Percentiles rank a stretch among this genome's conserved stretches.
Evolutionary conservation across 2,888 invertebrate genomes (phyloP).

Genomic region (Helicoverpa assulta): DNA sequence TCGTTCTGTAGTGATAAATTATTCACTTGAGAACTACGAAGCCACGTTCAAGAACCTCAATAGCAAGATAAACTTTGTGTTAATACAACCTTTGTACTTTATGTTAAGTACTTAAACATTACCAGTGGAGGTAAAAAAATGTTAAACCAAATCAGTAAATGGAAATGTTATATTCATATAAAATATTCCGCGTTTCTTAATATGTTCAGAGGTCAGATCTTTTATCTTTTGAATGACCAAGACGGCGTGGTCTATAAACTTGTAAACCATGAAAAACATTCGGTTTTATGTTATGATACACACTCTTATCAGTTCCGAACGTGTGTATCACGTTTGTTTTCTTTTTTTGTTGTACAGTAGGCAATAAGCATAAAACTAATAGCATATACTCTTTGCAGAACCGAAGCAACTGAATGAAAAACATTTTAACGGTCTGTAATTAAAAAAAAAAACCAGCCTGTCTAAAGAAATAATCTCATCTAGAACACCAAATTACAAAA

Average conservation of each 20-base stretch:
- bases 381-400: neutral
- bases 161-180: constrained; percentile 5
- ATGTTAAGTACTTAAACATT: neutral
- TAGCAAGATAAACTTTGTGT: constrained; percentile 8
- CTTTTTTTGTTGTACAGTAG: constrained; percentile 7
- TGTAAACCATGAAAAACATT: constrained; percentile 47
- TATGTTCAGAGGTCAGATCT: constrained; percentile 42
- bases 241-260: constrained; percentile 41
- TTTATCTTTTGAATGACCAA: constrained; percentile 33
- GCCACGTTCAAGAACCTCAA: constrained; percentile 17
- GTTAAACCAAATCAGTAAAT: neutral
- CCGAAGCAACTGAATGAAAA: neutral
- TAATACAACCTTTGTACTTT: constrained; percentile 8
- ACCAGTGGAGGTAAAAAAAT: neutral
- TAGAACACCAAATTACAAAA: constrained; percentile 23
- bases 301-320: constrained; percentile 32
- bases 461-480: constrained; percentile 18
- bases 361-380: neutral
- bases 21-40: constrained; percentile 8
- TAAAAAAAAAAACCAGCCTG: neutral
- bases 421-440: neutral
- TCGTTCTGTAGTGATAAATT: constrained; percentile 24
- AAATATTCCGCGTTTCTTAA: constrained; percentile 24
- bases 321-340: constrained; percentile 50
- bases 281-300: constrained; percentile 10